These are phyloP conservation scores for Dicerorhinus sumatrensis DNA, from an alignment of 2,113 vertebrate genomes.

Conservation along the genomic window DNA sequence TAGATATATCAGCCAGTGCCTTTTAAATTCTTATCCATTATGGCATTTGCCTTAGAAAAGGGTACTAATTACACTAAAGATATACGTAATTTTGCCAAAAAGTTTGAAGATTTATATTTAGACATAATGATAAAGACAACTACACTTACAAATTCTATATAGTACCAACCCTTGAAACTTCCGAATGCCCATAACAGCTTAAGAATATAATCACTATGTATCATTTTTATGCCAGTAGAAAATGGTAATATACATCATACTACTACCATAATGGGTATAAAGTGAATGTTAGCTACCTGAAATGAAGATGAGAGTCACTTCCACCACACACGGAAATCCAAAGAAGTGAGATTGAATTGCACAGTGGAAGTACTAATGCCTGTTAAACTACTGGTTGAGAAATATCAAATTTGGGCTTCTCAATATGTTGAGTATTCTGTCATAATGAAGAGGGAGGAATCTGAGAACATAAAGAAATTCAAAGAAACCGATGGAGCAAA, in stretches of 20 bases:
- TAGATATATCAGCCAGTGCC: not conserved
- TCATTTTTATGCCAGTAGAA: constrained; percentile 58
- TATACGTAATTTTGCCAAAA: not conserved
- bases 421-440: not conserved
- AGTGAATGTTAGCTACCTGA: constrained; percentile 37
- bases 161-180: not conserved
- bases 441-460: not conserved
- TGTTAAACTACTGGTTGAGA: not conserved
- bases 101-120: not conserved
- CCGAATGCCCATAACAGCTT: constrained; percentile 53
- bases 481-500: not conserved
- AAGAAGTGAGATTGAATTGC: constrained; percentile 54
- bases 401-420: not conserved
- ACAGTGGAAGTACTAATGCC: not conserved
- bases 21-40: not conserved
- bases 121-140: not conserved
- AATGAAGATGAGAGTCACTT: constrained; percentile 33
- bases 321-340: constrained; percentile 6
- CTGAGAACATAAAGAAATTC: not conserved
- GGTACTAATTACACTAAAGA: not conserved
- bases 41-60: not conserved
- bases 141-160: not conserved
- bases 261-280: not conserved
- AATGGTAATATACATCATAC: not conserved
- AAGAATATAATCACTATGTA: not conserved